Evolutionary conservation across 2,113 vertebrate genomes (phyloP).

Genomic region (Protomyctophum bolini): DNA sequence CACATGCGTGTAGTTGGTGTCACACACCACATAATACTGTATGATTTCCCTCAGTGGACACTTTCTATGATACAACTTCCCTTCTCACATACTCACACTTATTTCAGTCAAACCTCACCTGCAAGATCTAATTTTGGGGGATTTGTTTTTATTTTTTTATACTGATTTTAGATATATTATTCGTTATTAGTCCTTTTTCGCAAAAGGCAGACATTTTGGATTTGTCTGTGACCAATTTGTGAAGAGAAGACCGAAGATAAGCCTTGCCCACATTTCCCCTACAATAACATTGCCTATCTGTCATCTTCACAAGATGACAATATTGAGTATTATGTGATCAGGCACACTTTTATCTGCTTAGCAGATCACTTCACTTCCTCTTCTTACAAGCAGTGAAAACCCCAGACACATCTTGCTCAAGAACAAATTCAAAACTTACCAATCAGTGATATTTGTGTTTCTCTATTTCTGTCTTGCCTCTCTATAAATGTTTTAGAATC

Average conservation of each 20-base stretch:
- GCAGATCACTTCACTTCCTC: slow-evolving; percentile 9
- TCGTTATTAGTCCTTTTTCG: too few relatives aligned
- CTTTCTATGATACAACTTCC: slow-evolving; percentile 48
- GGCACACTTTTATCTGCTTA: neutral
- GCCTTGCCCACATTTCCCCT: too few relatives aligned
- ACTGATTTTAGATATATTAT: too few relatives aligned
- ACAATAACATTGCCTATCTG: too few relatives aligned
- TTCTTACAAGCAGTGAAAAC: neutral
- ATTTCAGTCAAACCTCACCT: too few relatives aligned
- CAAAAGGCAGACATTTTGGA: too few relatives aligned
- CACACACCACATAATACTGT: neutral
- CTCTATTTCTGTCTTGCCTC: neutral
- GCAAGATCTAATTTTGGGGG: too few relatives aligned
- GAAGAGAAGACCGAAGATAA: too few relatives aligned
- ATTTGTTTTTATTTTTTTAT: too few relatives aligned
- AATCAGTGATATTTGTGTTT: neutral
- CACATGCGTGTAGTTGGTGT: neutral
- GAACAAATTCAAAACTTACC: neutral
- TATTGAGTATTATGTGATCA: neutral
- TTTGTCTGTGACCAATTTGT: too few relatives aligned
- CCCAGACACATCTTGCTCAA: neutral
- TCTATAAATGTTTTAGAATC: slow-evolving; percentile 11
- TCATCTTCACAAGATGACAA: too few relatives aligned
- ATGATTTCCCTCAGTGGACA: slow-evolving; percentile 2
- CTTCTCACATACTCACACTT: slow-evolving; percentile 5